These are phyloP conservation scores for Tenebrosternarchus preto DNA, from an alignment of 2,113 vertebrate species.

Conservation along the genomic window DNA sequence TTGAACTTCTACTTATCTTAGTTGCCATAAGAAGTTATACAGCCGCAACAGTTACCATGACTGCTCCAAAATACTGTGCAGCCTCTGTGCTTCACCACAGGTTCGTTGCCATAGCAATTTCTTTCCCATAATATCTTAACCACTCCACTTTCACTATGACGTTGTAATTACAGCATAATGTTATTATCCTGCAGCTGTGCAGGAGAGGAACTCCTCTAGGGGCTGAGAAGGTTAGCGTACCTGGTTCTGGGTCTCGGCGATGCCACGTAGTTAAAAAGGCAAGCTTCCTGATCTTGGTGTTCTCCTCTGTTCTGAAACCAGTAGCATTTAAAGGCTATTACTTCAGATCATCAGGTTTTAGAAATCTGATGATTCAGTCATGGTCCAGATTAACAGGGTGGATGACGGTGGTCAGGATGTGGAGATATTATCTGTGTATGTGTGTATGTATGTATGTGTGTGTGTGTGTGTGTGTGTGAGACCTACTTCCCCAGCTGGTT, in stretches of 20 bases:
- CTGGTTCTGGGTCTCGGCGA: conserved; percentile 83
- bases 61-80: conserved; percentile 13
- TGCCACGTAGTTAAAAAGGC: conserved; percentile 86
- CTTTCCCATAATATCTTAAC: conserved; percentile 21
- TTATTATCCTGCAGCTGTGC: too few species aligned
- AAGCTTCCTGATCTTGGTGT: conserved; percentile 80
- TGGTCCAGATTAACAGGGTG: conserved; percentile 25
- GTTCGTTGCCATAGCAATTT: neutral
- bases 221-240: conserved; percentile 63
- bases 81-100: conserved; percentile 12
- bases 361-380: conserved; percentile 18
- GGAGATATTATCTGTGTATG: conserved; percentile 1
- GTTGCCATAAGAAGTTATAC: neutral
- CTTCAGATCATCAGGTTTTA: neutral
- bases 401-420: conserved; percentile 16
- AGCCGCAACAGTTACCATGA: neutral
- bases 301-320: conserved; percentile 79
- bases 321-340: neutral
- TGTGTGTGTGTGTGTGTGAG: conserved; percentile 12
- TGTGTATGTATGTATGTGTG: neutral
- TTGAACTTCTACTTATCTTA: neutral
- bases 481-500: conserved; percentile 94
- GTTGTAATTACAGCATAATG: conserved; percentile 14
- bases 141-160: conserved; percentile 25
- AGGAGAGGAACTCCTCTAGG: too few species aligned